Evolutionary conservation across 1,140 invertebrate genomes (phyloP).

Genomic region (Drosophila repletoides): DNA sequence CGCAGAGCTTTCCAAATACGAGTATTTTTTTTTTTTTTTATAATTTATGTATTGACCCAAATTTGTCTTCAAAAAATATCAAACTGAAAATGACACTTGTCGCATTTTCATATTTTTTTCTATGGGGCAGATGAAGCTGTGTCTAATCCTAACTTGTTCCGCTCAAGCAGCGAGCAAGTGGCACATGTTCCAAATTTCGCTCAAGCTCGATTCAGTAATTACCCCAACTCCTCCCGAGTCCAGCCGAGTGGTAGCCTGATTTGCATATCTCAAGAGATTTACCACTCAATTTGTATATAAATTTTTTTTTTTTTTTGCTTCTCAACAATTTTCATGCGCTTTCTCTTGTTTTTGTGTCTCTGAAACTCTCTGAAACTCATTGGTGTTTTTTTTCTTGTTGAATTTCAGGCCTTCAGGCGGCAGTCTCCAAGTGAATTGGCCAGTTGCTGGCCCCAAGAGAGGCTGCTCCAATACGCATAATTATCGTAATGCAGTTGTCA

Average conservation of each 20-base stretch:
- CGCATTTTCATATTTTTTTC: neutral
- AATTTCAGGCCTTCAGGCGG: constrained; percentile 51
- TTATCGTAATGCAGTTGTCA: constrained; percentile 20
- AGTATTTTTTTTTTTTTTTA: neutral
- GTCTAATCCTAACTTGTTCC: constrained; percentile 9
- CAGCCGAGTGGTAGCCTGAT: neutral
- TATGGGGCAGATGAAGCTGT: neutral
- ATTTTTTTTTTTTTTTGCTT: constrained; percentile 7
- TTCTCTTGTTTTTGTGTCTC: constrained; percentile 41
- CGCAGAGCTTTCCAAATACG: no score
- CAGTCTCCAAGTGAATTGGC: constrained; percentile 38
- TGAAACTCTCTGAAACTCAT: neutral
- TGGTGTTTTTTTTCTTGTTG: neutral
- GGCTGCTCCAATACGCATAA: constrained; percentile 13
- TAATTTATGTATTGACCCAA: neutral
- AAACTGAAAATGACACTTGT: neutral
- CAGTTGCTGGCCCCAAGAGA: constrained; percentile 23
- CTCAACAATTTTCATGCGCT: constrained; percentile 55
- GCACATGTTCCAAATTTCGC: neutral
- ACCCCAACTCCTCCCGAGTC: no score
- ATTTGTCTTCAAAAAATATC: no score
- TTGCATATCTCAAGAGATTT: constrained; percentile 35
- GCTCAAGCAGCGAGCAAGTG: no score
- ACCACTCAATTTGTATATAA: constrained; percentile 15
- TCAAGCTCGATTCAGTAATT: constrained; percentile 2